phyloP scores from a whole-genome alignment of 1,140 invertebrate species.

The Cotesia glomerata region DNA sequence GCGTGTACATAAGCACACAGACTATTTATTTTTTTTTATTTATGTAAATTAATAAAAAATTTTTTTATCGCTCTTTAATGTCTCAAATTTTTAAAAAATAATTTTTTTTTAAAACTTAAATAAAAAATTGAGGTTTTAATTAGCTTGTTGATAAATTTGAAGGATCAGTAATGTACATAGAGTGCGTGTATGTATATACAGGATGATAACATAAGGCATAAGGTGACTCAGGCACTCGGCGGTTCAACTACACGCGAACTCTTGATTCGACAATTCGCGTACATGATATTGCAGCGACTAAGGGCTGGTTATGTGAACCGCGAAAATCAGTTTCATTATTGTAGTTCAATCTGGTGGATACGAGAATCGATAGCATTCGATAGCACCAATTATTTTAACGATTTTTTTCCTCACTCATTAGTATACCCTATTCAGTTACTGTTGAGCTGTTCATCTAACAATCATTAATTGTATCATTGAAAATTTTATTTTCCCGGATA shows the following conservation, averaged over 20 bases:
- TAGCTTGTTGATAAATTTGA: no score
- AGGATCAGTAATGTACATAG: no score
- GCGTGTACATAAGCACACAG: no score
- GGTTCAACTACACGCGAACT: conserved; percentile 52
- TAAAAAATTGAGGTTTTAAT: no score
- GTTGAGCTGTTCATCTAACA: conserved; percentile 12
- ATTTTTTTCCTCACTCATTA: conserved; percentile 30
- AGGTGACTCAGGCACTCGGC: conserved; percentile 38
- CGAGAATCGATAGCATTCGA: conserved; percentile 41
- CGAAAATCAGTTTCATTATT: conserved; percentile 53
- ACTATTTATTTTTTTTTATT: no score
- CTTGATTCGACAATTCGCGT: conserved; percentile 49
- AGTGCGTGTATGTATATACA: no score
- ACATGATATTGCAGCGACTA: conserved; percentile 11
- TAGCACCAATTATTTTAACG: conserved; percentile 40
- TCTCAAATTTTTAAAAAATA: no score
- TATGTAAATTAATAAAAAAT: no score
- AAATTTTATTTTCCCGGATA: neutral
- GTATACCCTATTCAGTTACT: conserved; percentile 8
- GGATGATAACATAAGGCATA: neutral
- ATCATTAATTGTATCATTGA: conserved; percentile 8
- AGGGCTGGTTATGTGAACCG: conserved; percentile 50
- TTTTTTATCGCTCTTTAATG: no score
- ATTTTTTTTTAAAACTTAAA: no score
- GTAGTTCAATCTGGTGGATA: conserved; percentile 39